These are phyloP conservation scores for Platichthys flesus DNA, from an alignment of 2,113 vertebrate genomes.

Conservation along the genomic window DNA sequence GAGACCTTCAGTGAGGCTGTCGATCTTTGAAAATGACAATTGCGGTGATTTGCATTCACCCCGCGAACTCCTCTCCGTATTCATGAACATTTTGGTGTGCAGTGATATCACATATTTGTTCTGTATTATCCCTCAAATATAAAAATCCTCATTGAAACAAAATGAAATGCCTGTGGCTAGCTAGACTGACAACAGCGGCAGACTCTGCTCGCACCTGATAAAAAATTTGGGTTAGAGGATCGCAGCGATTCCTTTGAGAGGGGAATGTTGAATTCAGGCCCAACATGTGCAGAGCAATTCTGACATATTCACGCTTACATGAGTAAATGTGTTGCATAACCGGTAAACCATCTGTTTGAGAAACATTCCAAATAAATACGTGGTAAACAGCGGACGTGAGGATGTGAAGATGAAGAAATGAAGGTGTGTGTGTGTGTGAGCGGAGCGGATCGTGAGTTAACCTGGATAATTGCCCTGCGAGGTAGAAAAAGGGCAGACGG, in stretches of 20 bases:
- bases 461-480: slow-evolving; percentile 42
- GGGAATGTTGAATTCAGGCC: slow-evolving; percentile 10
- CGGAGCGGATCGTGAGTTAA: slow-evolving; percentile 20
- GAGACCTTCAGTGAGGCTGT: neutral
- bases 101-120: slow-evolving; percentile 42
- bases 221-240: slow-evolving; percentile 58
- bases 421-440: slow-evolving; percentile 31
- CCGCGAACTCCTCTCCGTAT: slow-evolving; percentile 23
- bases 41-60: slow-evolving; percentile 23
- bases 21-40: slow-evolving; percentile 6
- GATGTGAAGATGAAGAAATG: slow-evolving; percentile 28
- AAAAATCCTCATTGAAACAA: slow-evolving; percentile 45
- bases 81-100: slow-evolving; percentile 16
- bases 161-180: slow-evolving; percentile 44
- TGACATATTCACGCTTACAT: slow-evolving; percentile 49
- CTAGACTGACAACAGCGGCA: slow-evolving; percentile 37
- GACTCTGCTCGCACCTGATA: slow-evolving; percentile 63
- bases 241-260: slow-evolving; percentile 55
- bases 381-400: slow-evolving; percentile 36
- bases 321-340: slow-evolving; percentile 64
- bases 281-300: neutral
- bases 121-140: slow-evolving; percentile 48
- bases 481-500: slow-evolving; percentile 19
- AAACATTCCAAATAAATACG: slow-evolving; percentile 41
- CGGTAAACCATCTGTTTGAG: slow-evolving; percentile 64